Percentiles rank a stretch among this genome's conserved stretches.
Conservation (phyloP, 2,797 vertebrate species). For the Lepus oiostolus region DNA sequence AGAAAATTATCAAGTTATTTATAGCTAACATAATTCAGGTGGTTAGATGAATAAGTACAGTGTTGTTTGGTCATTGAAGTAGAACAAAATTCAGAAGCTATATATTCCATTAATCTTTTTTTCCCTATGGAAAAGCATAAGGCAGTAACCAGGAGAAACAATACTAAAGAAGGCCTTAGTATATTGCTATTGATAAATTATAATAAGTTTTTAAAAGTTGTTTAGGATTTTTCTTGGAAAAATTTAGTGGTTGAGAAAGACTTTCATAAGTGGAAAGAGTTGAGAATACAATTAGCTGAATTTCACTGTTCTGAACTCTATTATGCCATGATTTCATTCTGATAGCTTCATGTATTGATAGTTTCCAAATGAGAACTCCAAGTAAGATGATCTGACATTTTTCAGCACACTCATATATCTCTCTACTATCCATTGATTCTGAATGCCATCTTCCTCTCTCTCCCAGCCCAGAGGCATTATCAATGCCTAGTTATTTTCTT, state of each 20-base stretch:
- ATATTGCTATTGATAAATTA: constrained; percentile 26
- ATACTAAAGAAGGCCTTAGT: neutral
- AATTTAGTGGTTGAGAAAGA: neutral
- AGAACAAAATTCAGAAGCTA: constrained; percentile 12
- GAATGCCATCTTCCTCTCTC: neutral
- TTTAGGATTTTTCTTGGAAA: neutral
- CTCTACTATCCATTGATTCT: neutral
- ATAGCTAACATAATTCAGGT: constrained; percentile 9
- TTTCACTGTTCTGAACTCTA: neutral
- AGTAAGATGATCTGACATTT: neutral
- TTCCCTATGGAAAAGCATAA: constrained; percentile 38
- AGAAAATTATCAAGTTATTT: neutral
- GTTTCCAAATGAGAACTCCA: neutral
- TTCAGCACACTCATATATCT: neutral
- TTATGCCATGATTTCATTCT: constrained; percentile 11
- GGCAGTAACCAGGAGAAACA: constrained; percentile 51
- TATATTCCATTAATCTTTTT: neutral
- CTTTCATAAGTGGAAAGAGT: neutral
- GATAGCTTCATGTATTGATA: constrained; percentile 32
- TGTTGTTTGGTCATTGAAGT: neutral
- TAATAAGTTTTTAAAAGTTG: neutral
- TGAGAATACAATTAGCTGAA: neutral
- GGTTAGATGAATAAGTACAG: constrained; percentile 18
- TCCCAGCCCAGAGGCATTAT: neutral
- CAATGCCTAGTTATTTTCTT: neutral